These are phyloP conservation scores for Urocynchramus pylzowi DNA, from an alignment of 2,113 vertebrate species.

Conservation along the genomic window DNA sequence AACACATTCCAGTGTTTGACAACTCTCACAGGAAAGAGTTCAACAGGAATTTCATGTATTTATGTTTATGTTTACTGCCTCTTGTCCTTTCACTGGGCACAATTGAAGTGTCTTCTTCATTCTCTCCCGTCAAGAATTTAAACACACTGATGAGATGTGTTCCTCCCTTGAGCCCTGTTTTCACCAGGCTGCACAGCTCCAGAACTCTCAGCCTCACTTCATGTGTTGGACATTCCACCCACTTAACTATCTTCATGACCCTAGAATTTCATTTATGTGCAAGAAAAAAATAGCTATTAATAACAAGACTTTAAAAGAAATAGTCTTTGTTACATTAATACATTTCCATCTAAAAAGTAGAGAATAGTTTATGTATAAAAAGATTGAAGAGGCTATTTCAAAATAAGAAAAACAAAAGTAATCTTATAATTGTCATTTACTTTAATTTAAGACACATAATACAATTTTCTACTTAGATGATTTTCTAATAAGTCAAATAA, in stretches of 20 bases:
- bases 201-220: not conserved
- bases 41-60: not conserved
- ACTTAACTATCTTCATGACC: not conserved
- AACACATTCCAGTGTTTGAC: rapidly evolving
- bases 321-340: not conserved
- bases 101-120: not conserved
- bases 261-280: not conserved
- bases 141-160: not conserved
- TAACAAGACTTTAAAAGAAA: not conserved
- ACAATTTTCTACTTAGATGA: not conserved
- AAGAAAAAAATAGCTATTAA: not conserved
- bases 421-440: not conserved
- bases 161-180: not conserved
- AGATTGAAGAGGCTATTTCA: not conserved
- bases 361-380: not conserved
- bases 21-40: not conserved
- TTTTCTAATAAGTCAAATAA: not conserved
- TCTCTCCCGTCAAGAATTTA: not conserved
- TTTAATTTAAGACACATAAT: not conserved
- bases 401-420: not conserved
- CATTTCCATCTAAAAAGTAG: not conserved
- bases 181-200: not conserved
- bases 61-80: not conserved
- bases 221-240: rapidly evolving
- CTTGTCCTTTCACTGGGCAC: not conserved